A percentile compares a stretch with the other conserved stretches of the same genome.
These are phyloP conservation scores for Odobenus rosmarus DNA, from an alignment of 2,113 vertebrate genomes.

Conservation along the genomic window DNA sequence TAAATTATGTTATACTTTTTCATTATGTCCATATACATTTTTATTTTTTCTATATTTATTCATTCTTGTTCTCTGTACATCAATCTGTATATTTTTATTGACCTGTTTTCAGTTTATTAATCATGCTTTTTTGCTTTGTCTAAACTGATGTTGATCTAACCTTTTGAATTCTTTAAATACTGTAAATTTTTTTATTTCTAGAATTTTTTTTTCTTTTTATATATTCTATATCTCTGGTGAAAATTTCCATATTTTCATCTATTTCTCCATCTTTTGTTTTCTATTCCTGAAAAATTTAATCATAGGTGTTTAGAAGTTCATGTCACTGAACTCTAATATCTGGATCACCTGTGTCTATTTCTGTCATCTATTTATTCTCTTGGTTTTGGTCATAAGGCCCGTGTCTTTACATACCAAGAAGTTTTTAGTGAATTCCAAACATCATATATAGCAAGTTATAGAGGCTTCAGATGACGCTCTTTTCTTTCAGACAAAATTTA, in stretches of 20 bases:
- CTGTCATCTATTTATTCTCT: background rate
- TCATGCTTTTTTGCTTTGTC: background rate
- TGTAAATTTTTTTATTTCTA: background rate
- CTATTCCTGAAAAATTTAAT: background rate
- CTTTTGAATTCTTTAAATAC: background rate
- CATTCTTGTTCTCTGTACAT: background rate
- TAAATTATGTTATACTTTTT: background rate
- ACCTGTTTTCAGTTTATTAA: background rate
- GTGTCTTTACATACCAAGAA: background rate
- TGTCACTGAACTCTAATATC: background rate
- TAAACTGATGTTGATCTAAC: background rate
- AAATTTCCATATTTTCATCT: background rate
- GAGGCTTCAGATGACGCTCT: background rate
- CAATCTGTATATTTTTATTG: background rate
- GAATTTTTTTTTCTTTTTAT: background rate
- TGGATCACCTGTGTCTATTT: background rate
- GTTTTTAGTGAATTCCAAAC: background rate
- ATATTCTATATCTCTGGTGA: background rate
- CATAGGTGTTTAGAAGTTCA: background rate
- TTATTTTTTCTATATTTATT: background rate
- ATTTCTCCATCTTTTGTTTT: background rate
- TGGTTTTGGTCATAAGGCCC: background rate
- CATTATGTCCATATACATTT: background rate
- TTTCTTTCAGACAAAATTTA: background rate
- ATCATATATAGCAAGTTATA: background rate